These are phyloP conservation scores for Mus pahari DNA, from an alignment of 2,113 vertebrate species.

Conservation along the genomic window DNA sequence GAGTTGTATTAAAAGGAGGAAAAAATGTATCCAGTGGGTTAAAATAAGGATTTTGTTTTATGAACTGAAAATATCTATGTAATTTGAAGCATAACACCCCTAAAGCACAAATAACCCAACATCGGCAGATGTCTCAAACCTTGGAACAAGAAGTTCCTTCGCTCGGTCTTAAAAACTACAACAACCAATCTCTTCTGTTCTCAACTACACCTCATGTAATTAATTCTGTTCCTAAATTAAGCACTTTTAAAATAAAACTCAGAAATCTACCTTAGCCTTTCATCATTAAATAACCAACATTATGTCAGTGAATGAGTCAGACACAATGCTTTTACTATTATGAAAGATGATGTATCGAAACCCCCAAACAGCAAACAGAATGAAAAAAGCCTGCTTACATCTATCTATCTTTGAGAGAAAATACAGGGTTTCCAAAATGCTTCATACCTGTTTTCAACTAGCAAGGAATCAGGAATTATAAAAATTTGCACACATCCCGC, in stretches of 20 bases:
- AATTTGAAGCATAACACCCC: slow-evolving; percentile 85
- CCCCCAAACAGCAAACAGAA: neutral
- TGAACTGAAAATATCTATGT: slow-evolving; percentile 84
- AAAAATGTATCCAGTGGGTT: slow-evolving; percentile 74
- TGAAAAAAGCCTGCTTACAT: slow-evolving; percentile 36
- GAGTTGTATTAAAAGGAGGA: slow-evolving; percentile 79
- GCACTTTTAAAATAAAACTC: slow-evolving; percentile 78
- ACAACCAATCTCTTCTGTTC: neutral
- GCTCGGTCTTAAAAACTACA: slow-evolving; percentile 50
- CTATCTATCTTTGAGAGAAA: slow-evolving; percentile 61
- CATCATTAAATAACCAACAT: slow-evolving; percentile 73
- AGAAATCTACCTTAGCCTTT: slow-evolving; percentile 75
- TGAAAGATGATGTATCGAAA: slow-evolving; percentile 60
- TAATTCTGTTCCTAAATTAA: slow-evolving; percentile 74
- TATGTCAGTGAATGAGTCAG: slow-evolving; percentile 65
- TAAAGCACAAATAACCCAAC: slow-evolving; percentile 82
- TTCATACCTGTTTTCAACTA: slow-evolving; percentile 74
- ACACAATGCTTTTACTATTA: slow-evolving; percentile 65
- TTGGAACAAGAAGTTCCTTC: slow-evolving; percentile 76
- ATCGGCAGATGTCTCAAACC: slow-evolving; percentile 82
- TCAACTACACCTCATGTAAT: slow-evolving; percentile 50
- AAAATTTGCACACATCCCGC: slow-evolving; percentile 62
- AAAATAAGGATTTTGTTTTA: slow-evolving; percentile 83
- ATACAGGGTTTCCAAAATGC: slow-evolving; percentile 64
- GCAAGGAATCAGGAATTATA: slow-evolving; percentile 56